phyloP scores from a whole-genome alignment of 1,140 invertebrate genomes.

The Brachionus plicatilis region DNA sequence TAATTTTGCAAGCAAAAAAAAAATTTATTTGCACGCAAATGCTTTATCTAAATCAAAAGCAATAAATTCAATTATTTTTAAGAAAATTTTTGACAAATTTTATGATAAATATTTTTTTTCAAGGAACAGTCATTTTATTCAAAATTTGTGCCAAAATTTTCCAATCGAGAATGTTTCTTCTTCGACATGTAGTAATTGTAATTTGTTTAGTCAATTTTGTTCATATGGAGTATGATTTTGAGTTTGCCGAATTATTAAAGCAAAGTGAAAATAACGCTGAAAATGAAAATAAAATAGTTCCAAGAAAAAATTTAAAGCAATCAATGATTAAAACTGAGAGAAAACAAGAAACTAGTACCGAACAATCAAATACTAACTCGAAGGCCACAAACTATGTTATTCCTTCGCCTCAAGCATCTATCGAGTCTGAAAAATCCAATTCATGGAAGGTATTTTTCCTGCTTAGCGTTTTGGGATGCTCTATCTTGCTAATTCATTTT shows the following conservation, averaged over 20 bases:
- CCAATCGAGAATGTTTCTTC: neutral
- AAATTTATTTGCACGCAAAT: neutral
- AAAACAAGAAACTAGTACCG: neutral
- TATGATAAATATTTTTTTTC: neutral
- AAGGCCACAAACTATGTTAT: neutral
- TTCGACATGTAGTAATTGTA: neutral
- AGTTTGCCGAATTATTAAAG: too few relatives aligned
- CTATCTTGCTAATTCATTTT: conserved; percentile 78
- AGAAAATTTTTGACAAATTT: neutral
- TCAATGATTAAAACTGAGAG: too few relatives aligned
- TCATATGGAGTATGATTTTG: neutral
- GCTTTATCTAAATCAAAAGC: neutral
- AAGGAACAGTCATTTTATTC: neutral
- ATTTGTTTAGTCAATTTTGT: neutral
- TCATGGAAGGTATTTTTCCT: conserved; percentile 33
- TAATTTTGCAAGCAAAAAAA: neutral
- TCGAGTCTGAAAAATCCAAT: neutral
- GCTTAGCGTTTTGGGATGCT: neutral
- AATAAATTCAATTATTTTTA: neutral
- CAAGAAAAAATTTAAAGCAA: neutral
- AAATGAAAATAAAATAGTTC: neutral
- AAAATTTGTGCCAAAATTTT: neutral
- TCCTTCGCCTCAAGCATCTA: neutral
- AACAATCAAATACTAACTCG: neutral
- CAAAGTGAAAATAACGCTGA: too few relatives aligned